A percentile compares a stretch with the other conserved stretches of the same genome.
Evolutionary conservation across 2,888 invertebrate genomes (phyloP).

Genomic region (Atrina japonica): DNA sequence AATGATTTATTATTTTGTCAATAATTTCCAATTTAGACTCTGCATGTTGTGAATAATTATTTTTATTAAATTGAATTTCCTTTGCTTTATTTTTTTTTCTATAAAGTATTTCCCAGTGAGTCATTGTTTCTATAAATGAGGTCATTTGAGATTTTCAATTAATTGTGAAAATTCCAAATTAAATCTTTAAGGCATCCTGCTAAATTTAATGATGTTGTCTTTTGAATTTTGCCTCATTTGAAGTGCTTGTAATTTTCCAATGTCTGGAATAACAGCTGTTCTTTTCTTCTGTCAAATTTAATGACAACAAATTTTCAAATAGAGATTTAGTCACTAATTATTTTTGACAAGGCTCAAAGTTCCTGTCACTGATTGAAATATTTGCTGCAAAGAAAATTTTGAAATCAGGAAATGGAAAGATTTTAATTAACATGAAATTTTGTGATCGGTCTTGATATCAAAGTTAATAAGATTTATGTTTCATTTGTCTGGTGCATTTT

Average conservation of each 20-base stretch:
- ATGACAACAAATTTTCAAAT: slow-evolving; percentile 18
- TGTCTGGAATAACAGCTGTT: slow-evolving; percentile 21
- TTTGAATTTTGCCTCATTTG: slow-evolving; percentile 11
- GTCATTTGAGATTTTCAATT: slow-evolving; percentile 18
- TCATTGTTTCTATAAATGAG: slow-evolving; percentile 22
- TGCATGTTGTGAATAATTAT: slow-evolving; percentile 25
- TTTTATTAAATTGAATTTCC: slow-evolving; percentile 31
- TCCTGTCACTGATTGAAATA: slow-evolving; percentile 23
- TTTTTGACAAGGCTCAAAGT: slow-evolving; percentile 22
- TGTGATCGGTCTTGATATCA: slow-evolving; percentile 11
- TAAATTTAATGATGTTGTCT: slow-evolving; percentile 8
- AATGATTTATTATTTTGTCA: slow-evolving; percentile 41
- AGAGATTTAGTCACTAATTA: slow-evolving; percentile 16
- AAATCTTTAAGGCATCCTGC: slow-evolving; percentile 11
- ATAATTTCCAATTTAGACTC: slow-evolving; percentile 44
- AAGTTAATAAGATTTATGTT: slow-evolving; percentile 29
- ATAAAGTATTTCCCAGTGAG: slow-evolving; percentile 15
- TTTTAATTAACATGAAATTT: slow-evolving; percentile 35
- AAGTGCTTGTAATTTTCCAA: slow-evolving; percentile 16
- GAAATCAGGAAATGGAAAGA: slow-evolving; percentile 26
- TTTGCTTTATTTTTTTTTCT: slow-evolving; percentile 1
- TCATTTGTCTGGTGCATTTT: slow-evolving; percentile 11
- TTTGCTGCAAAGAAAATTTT: slow-evolving; percentile 28
- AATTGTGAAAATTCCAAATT: slow-evolving; percentile 27
- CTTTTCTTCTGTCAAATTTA: slow-evolving; percentile 22